Conservation (phyloP, 2,888 invertebrate genomes). For the Coremacera marginata region DNA sequence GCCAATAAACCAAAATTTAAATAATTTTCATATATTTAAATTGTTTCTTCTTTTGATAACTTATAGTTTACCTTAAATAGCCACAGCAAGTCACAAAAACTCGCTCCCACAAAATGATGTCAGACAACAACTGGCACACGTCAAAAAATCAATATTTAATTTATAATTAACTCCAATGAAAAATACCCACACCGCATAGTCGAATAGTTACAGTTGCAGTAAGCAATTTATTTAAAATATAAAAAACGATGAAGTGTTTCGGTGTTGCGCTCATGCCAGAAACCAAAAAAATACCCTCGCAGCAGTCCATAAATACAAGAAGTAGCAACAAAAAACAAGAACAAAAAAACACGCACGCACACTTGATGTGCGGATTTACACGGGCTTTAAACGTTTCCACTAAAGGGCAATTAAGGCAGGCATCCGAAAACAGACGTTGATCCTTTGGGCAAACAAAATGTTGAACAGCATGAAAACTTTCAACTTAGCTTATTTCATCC, state of each 20-base stretch:
- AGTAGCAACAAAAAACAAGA: not conserved
- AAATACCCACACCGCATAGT: not conserved
- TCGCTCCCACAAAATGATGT: not conserved
- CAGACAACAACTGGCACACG: conserved; percentile 49
- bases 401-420: conserved; percentile 66
- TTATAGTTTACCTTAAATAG: not conserved
- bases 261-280: not conserved
- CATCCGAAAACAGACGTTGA: conserved; percentile 64
- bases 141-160: conserved; percentile 68
- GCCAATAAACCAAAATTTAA: no score
- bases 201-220: not conserved
- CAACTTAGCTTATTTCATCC: no score
- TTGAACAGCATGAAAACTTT: not conserved
- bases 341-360: conserved; percentile 21
- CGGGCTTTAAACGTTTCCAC: conserved; percentile 65
- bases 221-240: conserved; percentile 17
- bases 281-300: not conserved
- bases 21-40: not conserved
- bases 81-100: not conserved
- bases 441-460: conserved; percentile 63
- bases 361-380: conserved; percentile 53
- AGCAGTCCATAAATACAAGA: not conserved
- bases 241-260: conserved; percentile 18
- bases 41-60: not conserved
- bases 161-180: conserved; percentile 65